phyloP scores from a whole-genome alignment of 2,797 vertebrate species.

The Scleropages formosus region DNA sequence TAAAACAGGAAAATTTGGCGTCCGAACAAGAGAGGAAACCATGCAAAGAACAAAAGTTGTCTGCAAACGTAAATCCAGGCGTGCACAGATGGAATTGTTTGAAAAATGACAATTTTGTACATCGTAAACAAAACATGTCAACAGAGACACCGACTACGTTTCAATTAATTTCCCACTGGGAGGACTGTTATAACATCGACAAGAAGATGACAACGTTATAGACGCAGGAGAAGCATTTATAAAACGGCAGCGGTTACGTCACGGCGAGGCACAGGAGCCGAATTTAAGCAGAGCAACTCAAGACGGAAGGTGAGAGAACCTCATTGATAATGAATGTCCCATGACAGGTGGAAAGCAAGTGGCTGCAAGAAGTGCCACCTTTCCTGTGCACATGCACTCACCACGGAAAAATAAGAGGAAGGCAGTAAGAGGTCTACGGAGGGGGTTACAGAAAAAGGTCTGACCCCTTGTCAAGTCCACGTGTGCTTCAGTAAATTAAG shows the following conservation, averaged over 20 bases:
- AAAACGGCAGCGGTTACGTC: neutral
- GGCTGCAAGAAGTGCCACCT: neutral
- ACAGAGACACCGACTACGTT: neutral
- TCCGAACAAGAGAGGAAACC: neutral
- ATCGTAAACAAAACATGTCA: slow-evolving; percentile 3
- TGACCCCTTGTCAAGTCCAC: neutral
- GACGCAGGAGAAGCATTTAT: too few relatives aligned
- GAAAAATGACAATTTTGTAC: neutral
- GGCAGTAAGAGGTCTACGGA: too few relatives aligned
- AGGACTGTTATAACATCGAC: neutral
- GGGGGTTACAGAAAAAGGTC: too few relatives aligned
- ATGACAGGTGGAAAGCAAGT: neutral
- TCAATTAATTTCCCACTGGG: too few relatives aligned
- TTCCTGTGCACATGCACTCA: neutral
- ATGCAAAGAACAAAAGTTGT: neutral
- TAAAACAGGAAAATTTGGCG: neutral
- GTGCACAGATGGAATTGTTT: neutral
- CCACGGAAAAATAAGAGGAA: neutral
- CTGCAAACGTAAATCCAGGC: slow-evolving; percentile 11
- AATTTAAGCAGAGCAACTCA: slow-evolving; percentile 7
- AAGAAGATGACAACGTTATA: neutral
- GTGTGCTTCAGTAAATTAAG: slow-evolving; percentile 32
- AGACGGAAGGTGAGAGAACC: slow-evolving; percentile 26
- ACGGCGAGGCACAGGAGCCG: neutral
- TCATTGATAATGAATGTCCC: slow-evolving; percentile 16